These are phyloP conservation scores for Xerus inauris DNA, from an alignment of 2,113 vertebrate genomes.

Conservation along the genomic window DNA sequence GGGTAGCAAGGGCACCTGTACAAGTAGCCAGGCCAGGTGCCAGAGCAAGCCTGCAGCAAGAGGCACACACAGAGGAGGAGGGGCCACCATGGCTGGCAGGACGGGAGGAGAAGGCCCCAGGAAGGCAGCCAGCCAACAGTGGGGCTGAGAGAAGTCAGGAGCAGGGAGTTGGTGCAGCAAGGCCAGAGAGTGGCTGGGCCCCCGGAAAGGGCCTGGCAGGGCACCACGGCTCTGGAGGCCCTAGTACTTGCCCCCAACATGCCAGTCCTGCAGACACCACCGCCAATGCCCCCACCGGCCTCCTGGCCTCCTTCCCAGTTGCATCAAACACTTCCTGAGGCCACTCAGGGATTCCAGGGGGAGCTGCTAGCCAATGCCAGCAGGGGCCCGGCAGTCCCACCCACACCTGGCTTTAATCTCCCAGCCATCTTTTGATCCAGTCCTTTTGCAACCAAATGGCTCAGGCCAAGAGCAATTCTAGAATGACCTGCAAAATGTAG, in stretches of 20 bases:
- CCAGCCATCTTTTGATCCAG: background rate
- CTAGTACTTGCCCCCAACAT: rapidly evolving
- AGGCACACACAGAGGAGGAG: background rate
- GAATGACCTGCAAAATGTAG: too few relatives aligned
- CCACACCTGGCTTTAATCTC: rapidly evolving
- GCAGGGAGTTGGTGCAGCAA: background rate
- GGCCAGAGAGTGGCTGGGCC: background rate
- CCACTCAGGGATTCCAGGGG: too few relatives aligned
- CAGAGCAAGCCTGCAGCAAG: background rate
- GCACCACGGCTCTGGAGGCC: too few relatives aligned
- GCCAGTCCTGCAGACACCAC: background rate
- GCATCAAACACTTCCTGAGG: rapidly evolving
- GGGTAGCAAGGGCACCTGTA: background rate
- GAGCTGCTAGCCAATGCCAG: too few relatives aligned
- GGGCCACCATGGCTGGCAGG: too few relatives aligned
- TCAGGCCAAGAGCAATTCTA: background rate
- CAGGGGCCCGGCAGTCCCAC: rapidly evolving
- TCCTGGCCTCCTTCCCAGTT: background rate
- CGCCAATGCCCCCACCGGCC: background rate
- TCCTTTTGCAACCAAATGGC: background rate
- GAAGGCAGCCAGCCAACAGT: background rate
- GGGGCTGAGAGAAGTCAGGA: rapidly evolving
- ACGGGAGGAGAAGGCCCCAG: background rate
- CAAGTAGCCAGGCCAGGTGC: background rate
- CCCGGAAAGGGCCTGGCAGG: background rate